Percentiles rank a stretch among this genome's conserved stretches.
These are phyloP conservation scores for Cheilosia scutellata DNA, from an alignment of 2,888 invertebrate species.

Conservation along the genomic window DNA sequence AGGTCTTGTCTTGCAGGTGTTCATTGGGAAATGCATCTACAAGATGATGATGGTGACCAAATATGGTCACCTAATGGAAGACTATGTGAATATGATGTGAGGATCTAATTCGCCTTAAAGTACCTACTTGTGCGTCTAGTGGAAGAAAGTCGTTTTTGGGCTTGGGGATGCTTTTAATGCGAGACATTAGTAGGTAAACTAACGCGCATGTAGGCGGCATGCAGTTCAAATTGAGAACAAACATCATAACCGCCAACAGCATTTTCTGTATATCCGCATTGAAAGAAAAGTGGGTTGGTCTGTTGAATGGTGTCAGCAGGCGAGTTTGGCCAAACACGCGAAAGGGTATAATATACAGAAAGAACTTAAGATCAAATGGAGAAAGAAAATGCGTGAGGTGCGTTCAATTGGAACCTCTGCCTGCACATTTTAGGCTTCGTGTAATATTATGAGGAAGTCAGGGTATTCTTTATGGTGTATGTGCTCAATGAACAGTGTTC, in stretches of 20 bases:
- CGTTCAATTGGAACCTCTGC: too few species aligned
- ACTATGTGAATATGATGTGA: conserved; percentile 9
- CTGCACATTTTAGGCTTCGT: too few species aligned
- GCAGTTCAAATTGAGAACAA: neutral
- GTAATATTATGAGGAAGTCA: too few species aligned
- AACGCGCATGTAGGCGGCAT: neutral
- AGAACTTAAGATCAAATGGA: too few species aligned
- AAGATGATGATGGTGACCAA: conserved; percentile 54
- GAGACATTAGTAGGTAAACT: neutral
- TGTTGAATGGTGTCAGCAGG: too few species aligned
- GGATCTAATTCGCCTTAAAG: conserved; percentile 42
- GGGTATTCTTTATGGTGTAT: too few species aligned
- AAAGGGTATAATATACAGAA: too few species aligned
- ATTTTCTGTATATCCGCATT: neutral
- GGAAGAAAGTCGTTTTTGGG: conserved; percentile 55
- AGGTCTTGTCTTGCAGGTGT: conserved; percentile 59
- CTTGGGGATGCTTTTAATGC: neutral
- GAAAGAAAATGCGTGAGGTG: too few species aligned
- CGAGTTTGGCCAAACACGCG: too few species aligned
- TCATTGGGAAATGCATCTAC: conserved; percentile 34
- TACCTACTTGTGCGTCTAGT: neutral
- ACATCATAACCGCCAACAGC: too few species aligned
- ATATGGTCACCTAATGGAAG: conserved; percentile 62
- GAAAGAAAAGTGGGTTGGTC: neutral
- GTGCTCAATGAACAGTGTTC: too few species aligned